phyloP scores from a whole-genome alignment of 2,113 vertebrate genomes.

The Brienomyrus brachyistius region DNA sequence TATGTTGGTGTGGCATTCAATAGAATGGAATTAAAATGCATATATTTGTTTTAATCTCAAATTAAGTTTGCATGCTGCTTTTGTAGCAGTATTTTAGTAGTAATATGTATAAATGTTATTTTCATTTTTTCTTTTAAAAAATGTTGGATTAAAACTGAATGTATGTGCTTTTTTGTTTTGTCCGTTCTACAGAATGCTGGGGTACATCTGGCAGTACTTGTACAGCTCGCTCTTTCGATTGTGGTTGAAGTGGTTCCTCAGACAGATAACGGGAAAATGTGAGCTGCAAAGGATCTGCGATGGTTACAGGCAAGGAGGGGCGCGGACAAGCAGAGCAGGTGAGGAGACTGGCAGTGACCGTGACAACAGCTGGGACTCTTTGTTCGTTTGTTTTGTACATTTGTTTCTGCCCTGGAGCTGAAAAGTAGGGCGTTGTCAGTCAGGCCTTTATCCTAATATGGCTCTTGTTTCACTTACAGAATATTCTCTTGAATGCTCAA shows the following conservation, averaged over 20 bases:
- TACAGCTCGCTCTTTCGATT: slow-evolving; percentile 77
- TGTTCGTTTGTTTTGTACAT: not conserved
- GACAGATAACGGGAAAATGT: slow-evolving; percentile 76
- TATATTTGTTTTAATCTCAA: not conserved
- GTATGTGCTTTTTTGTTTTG: slow-evolving; percentile 13
- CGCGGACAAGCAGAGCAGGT: slow-evolving; percentile 74
- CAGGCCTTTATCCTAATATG: not conserved
- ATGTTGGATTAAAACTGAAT: not conserved
- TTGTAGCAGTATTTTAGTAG: not conserved
- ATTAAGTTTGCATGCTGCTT: not conserved
- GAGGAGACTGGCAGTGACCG: slow-evolving; percentile 16
- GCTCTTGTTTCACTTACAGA: slow-evolving; percentile 62
- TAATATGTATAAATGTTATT: not conserved
- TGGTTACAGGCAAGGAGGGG: slow-evolving; percentile 58
- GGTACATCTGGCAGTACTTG: slow-evolving; percentile 72
- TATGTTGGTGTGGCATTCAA: not conserved
- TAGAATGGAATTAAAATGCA: not conserved
- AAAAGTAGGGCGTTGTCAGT: not conserved
- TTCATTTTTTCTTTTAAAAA: not conserved
- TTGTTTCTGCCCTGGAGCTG: not conserved
- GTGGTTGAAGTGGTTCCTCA: slow-evolving; percentile 86
- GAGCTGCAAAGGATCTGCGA: slow-evolving; percentile 83
- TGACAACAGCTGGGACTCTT: not conserved
- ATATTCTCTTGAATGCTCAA: slow-evolving; percentile 78
- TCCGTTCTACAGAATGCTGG: slow-evolving; percentile 67